Evolutionary conservation across 2,113 vertebrate species (phyloP).

Genomic region (Prinia subflava): DNA sequence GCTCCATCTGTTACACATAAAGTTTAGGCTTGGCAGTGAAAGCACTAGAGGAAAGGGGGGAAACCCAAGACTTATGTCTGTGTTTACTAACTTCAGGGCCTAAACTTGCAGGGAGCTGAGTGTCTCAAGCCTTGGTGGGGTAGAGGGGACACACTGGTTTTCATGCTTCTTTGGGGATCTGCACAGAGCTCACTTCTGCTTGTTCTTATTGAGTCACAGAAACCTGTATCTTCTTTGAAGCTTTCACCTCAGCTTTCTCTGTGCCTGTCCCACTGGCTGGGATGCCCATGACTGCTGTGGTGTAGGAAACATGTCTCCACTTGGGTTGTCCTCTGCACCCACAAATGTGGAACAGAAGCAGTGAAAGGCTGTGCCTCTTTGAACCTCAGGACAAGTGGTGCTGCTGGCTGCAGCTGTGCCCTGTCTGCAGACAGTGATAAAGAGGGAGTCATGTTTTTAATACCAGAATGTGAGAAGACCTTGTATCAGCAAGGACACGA

Average conservation of each 20-base stretch:
- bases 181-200: background rate
- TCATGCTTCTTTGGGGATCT: background rate
- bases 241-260: background rate
- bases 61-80: background rate
- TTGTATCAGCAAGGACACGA: slow-evolving; percentile 47
- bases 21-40: slow-evolving; percentile 29
- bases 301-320: background rate
- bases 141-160: background rate
- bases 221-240: background rate
- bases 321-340: background rate
- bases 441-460: slow-evolving; percentile 34
- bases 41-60: background rate
- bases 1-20: slow-evolving; percentile 43
- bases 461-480: slow-evolving; percentile 38
- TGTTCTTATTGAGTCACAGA: background rate
- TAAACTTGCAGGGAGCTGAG: background rate
- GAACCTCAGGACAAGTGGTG: background rate
- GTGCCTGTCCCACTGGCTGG: no score
- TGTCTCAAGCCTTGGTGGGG: background rate
- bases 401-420: slow-evolving; percentile 57
- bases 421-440: slow-evolving; percentile 58
- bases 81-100: background rate
- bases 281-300: background rate
- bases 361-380: background rate
- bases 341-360: background rate